Conservation (phyloP, 2,888 invertebrate genomes). For the Hirtodrosophila cameraria region DNA sequence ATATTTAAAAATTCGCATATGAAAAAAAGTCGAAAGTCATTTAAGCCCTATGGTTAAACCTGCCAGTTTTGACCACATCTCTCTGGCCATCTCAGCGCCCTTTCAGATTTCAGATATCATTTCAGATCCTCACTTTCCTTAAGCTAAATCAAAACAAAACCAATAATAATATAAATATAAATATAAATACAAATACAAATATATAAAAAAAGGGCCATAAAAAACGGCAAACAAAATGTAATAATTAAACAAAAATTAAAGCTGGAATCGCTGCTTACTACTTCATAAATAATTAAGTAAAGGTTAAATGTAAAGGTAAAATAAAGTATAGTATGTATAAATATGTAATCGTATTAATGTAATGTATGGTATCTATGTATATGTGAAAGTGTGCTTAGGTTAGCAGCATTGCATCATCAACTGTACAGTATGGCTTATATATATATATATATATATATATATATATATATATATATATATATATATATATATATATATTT, state of each 20-base stretch:
- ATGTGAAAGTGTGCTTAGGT: constrained; percentile 69
- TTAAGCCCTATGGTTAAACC: constrained; percentile 49
- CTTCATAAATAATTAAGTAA: constrained; percentile 41
- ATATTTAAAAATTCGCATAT: constrained; percentile 78
- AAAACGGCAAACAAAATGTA: constrained; percentile 63
- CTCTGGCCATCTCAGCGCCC: constrained; percentile 22
- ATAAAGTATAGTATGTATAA: constrained; percentile 31
- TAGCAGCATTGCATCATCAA: constrained; percentile 74
- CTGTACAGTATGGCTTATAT: constrained; percentile 74
- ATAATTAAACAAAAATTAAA: constrained; percentile 68
- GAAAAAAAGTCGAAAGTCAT: constrained; percentile 78
- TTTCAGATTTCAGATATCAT: constrained; percentile 29
- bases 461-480: constrained; percentile 21
- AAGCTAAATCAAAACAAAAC: constrained; percentile 70
- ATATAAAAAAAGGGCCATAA: constrained; percentile 21
- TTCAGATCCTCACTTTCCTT: constrained; percentile 27
- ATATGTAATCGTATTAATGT: constrained; percentile 18
- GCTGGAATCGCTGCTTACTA: constrained; percentile 74
- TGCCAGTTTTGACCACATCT: constrained; percentile 19
- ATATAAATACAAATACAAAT: too few species aligned
- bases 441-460: constrained; percentile 38
- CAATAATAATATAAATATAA: constrained; percentile 43
- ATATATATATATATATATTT: too few species aligned
- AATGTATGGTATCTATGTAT: constrained; percentile 26
- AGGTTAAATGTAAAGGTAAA: too few species aligned